These are phyloP conservation scores for Cichlasoma orientale DNA, from an alignment of 2,797 vertebrate genomes.

Conservation along the genomic window DNA sequence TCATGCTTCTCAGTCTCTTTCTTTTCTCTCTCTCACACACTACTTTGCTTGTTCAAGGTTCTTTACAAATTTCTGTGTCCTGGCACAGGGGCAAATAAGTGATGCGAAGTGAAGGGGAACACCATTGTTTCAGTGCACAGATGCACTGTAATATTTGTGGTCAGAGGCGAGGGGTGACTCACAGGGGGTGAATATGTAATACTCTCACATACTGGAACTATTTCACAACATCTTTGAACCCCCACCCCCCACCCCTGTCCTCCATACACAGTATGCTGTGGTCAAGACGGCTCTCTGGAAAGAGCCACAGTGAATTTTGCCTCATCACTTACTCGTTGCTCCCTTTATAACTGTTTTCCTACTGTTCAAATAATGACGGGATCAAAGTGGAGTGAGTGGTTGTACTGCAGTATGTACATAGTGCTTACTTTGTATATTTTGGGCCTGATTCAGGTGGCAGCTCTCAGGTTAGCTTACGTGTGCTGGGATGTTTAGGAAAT, in stretches of 20 bases:
- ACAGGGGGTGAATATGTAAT: conserved; percentile 46
- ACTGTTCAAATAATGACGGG: neutral
- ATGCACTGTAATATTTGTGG: conserved; percentile 72
- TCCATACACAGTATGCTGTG: conserved; percentile 13
- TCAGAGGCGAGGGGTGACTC: conserved; percentile 40
- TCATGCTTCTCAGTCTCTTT: conserved; percentile 17
- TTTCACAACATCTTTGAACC: conserved; percentile 57
- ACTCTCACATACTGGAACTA: conserved; percentile 57
- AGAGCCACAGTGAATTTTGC: conserved; percentile 13
- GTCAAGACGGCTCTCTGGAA: conserved; percentile 21
- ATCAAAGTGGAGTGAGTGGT: neutral
- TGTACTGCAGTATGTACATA: neutral
- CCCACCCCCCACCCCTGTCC: neutral
- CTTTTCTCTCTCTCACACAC: conserved; percentile 14
- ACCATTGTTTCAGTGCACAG: conserved; percentile 54
- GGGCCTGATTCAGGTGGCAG: neutral
- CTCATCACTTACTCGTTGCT: conserved; percentile 18
- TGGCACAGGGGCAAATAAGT: conserved; percentile 24
- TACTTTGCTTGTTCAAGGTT: conserved; percentile 18
- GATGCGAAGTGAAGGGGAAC: conserved; percentile 37
- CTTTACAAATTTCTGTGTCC: conserved; percentile 9
- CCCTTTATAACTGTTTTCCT: conserved; percentile 10
- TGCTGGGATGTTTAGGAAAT: neutral
- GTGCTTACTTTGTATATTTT: neutral
- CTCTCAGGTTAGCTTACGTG: conserved; percentile 5